Evolutionary conservation across 2,797 vertebrate species (phyloP).

Genomic region (Erpetoichthys calabaricus): DNA sequence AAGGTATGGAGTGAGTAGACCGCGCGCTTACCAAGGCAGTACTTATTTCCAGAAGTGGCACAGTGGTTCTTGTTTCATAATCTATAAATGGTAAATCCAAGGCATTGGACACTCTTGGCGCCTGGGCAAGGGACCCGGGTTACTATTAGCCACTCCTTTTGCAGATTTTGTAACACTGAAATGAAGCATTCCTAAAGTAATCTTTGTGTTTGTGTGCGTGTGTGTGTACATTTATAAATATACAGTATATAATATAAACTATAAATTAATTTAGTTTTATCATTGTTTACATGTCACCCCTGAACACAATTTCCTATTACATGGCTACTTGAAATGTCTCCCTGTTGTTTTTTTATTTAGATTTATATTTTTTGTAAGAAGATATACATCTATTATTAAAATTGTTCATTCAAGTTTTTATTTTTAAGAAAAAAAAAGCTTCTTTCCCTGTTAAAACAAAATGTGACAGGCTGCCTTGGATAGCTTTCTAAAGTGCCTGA

Average conservation of each 20-base stretch:
- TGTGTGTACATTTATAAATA: conserved; percentile 41
- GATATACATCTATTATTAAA: conserved; percentile 45
- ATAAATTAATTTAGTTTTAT: conserved; percentile 31
- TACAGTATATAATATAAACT: conserved; percentile 23
- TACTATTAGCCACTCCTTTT: too few relatives aligned
- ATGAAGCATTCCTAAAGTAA: conserved; percentile 70
- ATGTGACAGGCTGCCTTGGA: too few relatives aligned
- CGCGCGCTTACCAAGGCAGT: too few relatives aligned
- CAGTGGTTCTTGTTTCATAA: too few relatives aligned
- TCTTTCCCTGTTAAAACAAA: too few relatives aligned
- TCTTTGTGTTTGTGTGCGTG: conserved; percentile 53
- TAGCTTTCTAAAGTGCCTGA: too few relatives aligned
- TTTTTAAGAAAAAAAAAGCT: too few relatives aligned
- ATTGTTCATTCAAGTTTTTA: conserved; percentile 27
- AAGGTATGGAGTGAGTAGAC: too few relatives aligned
- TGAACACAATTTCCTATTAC: conserved; percentile 52
- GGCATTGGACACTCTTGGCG: too few relatives aligned
- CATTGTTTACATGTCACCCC: conserved; percentile 57
- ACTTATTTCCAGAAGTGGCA: too few relatives aligned
- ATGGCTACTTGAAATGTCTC: conserved; percentile 62
- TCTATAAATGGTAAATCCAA: too few relatives aligned
- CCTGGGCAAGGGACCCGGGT: too few relatives aligned
- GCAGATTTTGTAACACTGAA: conserved; percentile 63
- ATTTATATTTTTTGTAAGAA: conserved; percentile 48
- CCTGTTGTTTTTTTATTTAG: conserved; percentile 37